These are phyloP conservation scores for Hypotaenidia okinawae DNA, from an alignment of 2,797 vertebrate genomes.

Conservation along the genomic window DNA sequence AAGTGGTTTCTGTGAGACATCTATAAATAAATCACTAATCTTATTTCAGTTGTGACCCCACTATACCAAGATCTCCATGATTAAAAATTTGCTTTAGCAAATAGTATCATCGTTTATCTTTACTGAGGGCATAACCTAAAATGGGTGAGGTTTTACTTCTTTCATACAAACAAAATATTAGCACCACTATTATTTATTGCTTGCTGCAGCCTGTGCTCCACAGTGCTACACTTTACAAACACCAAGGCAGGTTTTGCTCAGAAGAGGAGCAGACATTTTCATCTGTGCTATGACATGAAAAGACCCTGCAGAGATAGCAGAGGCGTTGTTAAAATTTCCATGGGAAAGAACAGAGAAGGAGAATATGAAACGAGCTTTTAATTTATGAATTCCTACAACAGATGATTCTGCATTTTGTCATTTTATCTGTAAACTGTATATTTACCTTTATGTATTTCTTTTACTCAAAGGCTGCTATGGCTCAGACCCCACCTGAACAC, in stretches of 20 bases:
- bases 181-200: neutral
- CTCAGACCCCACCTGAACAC: slow-evolving; percentile 1
- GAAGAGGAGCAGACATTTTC: neutral
- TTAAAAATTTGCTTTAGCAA: neutral
- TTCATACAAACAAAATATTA: neutral
- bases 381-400: neutral
- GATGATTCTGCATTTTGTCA: neutral
- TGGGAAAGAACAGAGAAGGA: neutral
- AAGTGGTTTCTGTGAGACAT: neutral
- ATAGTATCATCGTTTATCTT: neutral
- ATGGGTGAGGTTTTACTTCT: neutral
- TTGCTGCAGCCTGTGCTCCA: neutral
- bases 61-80: neutral
- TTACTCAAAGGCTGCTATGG: neutral
- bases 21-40: slow-evolving; percentile 2
- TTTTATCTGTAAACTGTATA: neutral
- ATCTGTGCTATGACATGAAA: neutral
- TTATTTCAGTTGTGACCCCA: neutral
- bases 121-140: neutral
- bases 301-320: neutral
- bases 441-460: neutral
- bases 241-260: neutral
- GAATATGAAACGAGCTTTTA: neutral
- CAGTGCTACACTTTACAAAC: neutral
- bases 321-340: neutral